Percentiles rank a stretch among this genome's conserved stretches.
phyloP scores from a whole-genome alignment of 2,113 vertebrate species.

The Aegotheles bennettii region DNA sequence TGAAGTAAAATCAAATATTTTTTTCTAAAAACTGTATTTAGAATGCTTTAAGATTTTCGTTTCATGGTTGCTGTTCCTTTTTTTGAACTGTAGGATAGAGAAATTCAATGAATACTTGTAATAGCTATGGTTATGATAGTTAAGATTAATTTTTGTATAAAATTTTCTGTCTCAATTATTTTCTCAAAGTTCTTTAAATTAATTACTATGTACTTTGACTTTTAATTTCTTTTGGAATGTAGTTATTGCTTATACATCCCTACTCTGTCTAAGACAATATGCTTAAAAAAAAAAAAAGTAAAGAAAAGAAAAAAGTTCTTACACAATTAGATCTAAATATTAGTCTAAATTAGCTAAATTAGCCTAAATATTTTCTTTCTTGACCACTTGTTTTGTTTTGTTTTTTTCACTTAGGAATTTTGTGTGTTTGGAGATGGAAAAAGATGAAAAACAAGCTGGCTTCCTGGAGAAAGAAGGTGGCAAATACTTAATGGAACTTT shows the following conservation, averaged over 20 bases:
- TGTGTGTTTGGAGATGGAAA: slow-evolving; percentile 37
- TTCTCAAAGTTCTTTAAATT: background rate
- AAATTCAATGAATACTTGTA: background rate
- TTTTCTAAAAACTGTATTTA: background rate
- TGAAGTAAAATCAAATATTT: background rate
- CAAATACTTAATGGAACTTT: background rate
- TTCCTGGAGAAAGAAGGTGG: slow-evolving; percentile 34
- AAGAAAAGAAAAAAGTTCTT: background rate
- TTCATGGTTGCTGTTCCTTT: background rate
- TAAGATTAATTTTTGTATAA: background rate
- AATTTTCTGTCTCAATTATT: background rate
- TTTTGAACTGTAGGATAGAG: background rate
- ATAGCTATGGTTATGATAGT: background rate
- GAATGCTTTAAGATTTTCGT: background rate
- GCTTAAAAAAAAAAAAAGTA: background rate
- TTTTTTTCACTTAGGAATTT: slow-evolving; percentile 50
- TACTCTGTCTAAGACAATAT: background rate
- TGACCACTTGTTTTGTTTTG: background rate
- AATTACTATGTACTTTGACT: background rate
- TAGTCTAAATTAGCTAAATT: no score
- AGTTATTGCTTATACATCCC: background rate
- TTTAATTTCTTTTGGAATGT: background rate
- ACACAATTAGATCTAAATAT: background rate
- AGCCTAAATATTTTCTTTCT: background rate
- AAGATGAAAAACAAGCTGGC: slow-evolving; percentile 48